Evolutionary conservation across 2,113 vertebrate genomes (phyloP), one percentile per base, ranked within the genome.

Genomic region (Pelvicachromis taeniatus): DNA sequence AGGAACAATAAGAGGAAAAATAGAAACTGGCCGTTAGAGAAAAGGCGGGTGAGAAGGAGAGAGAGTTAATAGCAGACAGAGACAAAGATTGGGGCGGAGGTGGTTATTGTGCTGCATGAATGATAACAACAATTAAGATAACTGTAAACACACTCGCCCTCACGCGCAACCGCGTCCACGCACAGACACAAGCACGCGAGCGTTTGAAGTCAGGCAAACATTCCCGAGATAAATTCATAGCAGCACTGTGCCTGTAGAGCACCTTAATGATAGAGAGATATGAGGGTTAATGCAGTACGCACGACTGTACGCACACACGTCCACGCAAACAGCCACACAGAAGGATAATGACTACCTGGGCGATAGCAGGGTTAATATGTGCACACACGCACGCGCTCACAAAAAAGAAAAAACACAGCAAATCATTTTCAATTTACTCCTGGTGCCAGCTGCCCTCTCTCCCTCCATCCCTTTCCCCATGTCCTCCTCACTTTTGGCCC

Each of bases 371-470:
- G 94, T 93, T 94, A 94, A 95, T 93, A 92, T 83, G 77, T 86
- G 81, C 85, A 82, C 85, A 85, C 90, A 75, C 70, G 79, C 91
- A 87, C 80, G 73, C 35, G 84, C 84, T 38, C 33, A 21, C 59
- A 63, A 38, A 9, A 35, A 38, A 4, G 88, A 65, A 78, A 59
- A 94, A 90, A 90, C 87, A 89, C 86, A 93, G 88, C 87, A 94
- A 94, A 96, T 95, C 87, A 95, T 95, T 96, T 96, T 95, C 95
- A 94, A 95, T 95, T 95, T 95, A 93, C 92, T 95, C 92, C 80
- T 89, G 77, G 80, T 93, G 89, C 91, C 94, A 93, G 92, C 78
- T 84, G 83, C 87, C 89, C 84, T 88, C 83, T 77, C 45, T 86
- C 90, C 91, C 88, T 85, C 87, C 89, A 81, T 87, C 83, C 79